Base-by-base conservation (phyloP, 2,888 invertebrate species). In the Netelia inedita region DNA sequence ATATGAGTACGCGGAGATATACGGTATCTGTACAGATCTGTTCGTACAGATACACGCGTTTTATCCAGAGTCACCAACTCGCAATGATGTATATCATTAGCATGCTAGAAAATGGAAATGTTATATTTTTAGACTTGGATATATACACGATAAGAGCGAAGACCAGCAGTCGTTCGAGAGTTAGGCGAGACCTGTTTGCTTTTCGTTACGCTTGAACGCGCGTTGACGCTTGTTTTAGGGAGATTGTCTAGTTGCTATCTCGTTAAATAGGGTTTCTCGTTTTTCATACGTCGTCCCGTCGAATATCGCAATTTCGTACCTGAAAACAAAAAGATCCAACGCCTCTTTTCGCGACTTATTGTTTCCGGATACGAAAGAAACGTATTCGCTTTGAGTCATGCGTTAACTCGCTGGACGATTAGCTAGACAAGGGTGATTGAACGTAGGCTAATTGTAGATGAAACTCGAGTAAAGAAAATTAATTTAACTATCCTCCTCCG, bases 121-220 rank as follows among this genome's bases (percentile, higher is more conserved):
- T 59, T 63, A 74, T 74, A 61, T 55, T 19, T 75, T 59, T 75
- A 43, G 59, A 82, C 61, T 59, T 71, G 10, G 46, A 55, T 19
- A 79, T 72, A 61, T n/a, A 43, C 53, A 61, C 69, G 72, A 16
- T 11, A 28, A 21, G 43, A 23, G 53, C 8, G 43, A 53, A 79
- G 57, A 82, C 79, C 61, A 59, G 78, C 59, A 61, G 82, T 82
- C 69, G 66, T 21, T 16, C 28, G 35, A 63, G 11, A 55, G 81
- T 79, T 73, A 21, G 74, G 59, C 80, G 75, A 83, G 79, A 85
- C 80, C 80, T 28, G 80, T 81, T 85, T 28, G 71, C 50, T 53
- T 83, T 71, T 76, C 76, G 75, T 82, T 79, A 82, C 74, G 84
- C 79, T 63, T 63, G 75, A 86, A 28, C 79, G 72, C 35, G 21